phyloP scores from a whole-genome alignment of 2,888 invertebrate genomes.

The Napeogenes sylphis region DNA sequence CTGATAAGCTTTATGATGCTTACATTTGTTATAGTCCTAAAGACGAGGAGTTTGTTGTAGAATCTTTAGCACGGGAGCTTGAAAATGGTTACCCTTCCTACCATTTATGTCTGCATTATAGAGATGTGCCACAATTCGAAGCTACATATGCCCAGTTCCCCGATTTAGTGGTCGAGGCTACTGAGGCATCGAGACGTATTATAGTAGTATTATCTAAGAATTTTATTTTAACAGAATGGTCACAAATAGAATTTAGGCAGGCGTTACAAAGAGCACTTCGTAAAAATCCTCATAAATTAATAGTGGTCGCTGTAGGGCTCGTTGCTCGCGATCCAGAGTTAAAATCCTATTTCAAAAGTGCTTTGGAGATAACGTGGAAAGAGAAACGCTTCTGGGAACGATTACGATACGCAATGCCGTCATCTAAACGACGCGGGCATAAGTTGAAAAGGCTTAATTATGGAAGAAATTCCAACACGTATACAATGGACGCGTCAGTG shows the following conservation, averaged over 20 bases:
- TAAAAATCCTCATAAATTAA: conserved; percentile 89
- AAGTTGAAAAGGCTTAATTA: conserved; percentile 80
- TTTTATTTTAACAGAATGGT: conserved; percentile 95
- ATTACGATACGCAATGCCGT: conserved; percentile 92
- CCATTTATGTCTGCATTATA: conserved; percentile 91
- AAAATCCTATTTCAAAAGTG: conserved; percentile 91
- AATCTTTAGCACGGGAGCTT: conserved; percentile 89
- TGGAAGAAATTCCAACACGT: conserved; percentile 89
- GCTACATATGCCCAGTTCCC: conserved; percentile 83
- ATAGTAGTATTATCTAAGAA: conserved; percentile 92
- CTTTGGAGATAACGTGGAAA: conserved; percentile 91
- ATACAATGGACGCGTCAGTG: conserved; percentile 85
- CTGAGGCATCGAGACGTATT: conserved; percentile 91
- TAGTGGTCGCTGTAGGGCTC: conserved; percentile 88
- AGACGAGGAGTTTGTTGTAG: conserved; percentile 93
- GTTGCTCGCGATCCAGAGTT: conserved; percentile 92
- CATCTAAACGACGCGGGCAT: conserved; percentile 81
- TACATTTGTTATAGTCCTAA: conserved; percentile 95
- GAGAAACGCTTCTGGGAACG: conserved; percentile 97
- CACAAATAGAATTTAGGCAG: conserved; percentile 91
- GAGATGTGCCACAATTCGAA: conserved; percentile 87
- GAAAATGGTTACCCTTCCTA: conserved; percentile 89
- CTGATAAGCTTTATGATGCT: conserved; percentile 93
- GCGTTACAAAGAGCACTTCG: conserved; percentile 92
- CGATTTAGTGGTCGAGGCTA: conserved; percentile 89